Evolutionary conservation across 2,888 invertebrate genomes (phyloP).

Genomic region (Alsophila aescularia): DNA sequence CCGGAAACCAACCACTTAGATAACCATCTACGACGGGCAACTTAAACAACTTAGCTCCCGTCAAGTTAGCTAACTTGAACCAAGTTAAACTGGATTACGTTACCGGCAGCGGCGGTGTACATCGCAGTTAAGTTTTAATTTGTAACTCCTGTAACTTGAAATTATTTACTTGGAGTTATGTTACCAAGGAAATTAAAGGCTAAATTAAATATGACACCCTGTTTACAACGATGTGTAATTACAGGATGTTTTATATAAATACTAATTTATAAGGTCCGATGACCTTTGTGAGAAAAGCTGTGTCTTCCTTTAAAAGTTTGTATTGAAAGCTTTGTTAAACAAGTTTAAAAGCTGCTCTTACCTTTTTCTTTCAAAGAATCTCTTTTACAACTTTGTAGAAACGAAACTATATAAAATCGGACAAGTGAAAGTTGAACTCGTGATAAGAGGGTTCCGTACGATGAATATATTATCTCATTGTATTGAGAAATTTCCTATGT

Average conservation of each 20-base stretch:
- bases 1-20: neutral
- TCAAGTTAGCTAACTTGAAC: neutral
- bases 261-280: too few relatives aligned
- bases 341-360: too few relatives aligned
- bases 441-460: too few relatives aligned
- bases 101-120: neutral
- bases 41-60: neutral
- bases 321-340: too few relatives aligned
- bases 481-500: too few relatives aligned
- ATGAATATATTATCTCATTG: too few relatives aligned
- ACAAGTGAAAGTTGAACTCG: too few relatives aligned
- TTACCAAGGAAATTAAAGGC: conserved; percentile 8
- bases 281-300: too few relatives aligned
- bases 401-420: too few relatives aligned
- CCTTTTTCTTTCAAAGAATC: too few relatives aligned
- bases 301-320: too few relatives aligned
- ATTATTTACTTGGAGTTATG: conserved; percentile 11
- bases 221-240: neutral
- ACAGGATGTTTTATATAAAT: neutral
- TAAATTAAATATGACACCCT: neutral
- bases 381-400: too few relatives aligned
- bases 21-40: neutral
- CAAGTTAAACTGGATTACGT: conserved; percentile 8
- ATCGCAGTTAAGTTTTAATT: conserved; percentile 14
- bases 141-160: conserved; percentile 7